Percentiles rank a stretch among this genome's conserved stretches.
Evolutionary conservation across 2,113 vertebrate genomes (phyloP).

Genomic region (Halcyon senegalensis): DNA sequence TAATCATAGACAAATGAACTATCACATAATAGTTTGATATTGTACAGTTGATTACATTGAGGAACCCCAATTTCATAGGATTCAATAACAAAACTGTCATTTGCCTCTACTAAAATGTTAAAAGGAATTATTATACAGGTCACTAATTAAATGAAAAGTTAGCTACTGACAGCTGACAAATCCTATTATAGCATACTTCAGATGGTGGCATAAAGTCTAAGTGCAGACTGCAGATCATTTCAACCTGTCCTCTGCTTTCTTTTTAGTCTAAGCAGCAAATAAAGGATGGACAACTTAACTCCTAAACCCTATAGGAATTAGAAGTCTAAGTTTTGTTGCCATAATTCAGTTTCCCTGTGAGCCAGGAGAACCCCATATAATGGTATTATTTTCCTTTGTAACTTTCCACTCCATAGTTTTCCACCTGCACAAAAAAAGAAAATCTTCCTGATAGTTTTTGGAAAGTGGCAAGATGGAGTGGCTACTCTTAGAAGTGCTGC

Average conservation of each 20-base stretch:
- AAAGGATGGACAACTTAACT: background rate
- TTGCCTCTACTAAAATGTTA: background rate
- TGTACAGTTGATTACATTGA: background rate
- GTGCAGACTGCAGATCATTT: background rate
- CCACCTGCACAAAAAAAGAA: background rate
- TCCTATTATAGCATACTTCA: background rate
- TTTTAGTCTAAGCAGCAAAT: background rate
- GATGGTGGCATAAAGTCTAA: background rate
- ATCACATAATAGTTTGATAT: background rate
- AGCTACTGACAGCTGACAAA: background rate
- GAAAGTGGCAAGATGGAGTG: accelerated
- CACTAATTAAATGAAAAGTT: background rate
- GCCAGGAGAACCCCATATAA: background rate
- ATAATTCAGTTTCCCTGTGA: background rate
- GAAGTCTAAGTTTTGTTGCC: background rate
- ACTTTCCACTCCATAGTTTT: background rate
- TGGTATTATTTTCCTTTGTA: background rate
- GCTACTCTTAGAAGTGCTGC: background rate
- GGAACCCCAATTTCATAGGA: background rate
- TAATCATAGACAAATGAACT: background rate
- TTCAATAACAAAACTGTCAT: background rate
- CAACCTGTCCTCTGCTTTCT: background rate
- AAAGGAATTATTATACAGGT: background rate
- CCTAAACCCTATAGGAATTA: background rate
- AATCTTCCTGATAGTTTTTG: background rate